These are phyloP conservation scores for Gallinago paraguaiae DNA, from an alignment of 2,113 vertebrate genomes.

Conservation along the genomic window DNA sequence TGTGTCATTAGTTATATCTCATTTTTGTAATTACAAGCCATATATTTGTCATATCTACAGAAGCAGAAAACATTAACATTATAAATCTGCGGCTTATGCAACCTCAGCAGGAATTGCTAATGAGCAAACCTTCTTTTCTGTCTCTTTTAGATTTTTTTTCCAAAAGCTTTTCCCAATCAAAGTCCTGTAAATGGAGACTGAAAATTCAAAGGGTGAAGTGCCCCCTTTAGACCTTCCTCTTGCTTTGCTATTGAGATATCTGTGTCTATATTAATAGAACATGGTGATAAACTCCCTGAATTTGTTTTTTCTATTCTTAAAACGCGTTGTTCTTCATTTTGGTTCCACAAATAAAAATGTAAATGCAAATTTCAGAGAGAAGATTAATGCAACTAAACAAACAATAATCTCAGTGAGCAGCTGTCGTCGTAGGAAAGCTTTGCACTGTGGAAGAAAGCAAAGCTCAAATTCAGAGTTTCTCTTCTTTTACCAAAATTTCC, in stretches of 20 bases:
- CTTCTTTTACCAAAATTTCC: neutral
- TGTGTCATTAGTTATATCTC: conserved; percentile 30
- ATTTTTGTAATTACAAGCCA: conserved; percentile 41
- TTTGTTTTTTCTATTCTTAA: neutral
- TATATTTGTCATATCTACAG: conserved; percentile 11
- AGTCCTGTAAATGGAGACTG: neutral
- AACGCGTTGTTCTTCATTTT: neutral
- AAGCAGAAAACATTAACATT: conserved; percentile 35
- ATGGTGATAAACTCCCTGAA: neutral
- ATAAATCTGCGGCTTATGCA: conserved; percentile 30
- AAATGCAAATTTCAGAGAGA: neutral
- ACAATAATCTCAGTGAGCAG: neutral
- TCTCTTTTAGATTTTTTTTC: neutral
- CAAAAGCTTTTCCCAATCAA: neutral
- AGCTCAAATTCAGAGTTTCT: neutral
- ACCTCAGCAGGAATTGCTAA: conserved; percentile 38
- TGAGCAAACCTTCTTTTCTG: neutral
- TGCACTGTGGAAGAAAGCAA: neutral
- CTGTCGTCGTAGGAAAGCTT: neutral
- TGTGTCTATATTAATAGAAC: neutral
- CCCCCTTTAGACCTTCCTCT: neutral
- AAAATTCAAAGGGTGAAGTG: neutral
- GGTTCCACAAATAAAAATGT: neutral
- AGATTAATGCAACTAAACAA: neutral
- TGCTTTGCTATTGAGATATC: neutral